Conservation (phyloP, 2,888 invertebrate genomes). For the Athalia cordata region DNA sequence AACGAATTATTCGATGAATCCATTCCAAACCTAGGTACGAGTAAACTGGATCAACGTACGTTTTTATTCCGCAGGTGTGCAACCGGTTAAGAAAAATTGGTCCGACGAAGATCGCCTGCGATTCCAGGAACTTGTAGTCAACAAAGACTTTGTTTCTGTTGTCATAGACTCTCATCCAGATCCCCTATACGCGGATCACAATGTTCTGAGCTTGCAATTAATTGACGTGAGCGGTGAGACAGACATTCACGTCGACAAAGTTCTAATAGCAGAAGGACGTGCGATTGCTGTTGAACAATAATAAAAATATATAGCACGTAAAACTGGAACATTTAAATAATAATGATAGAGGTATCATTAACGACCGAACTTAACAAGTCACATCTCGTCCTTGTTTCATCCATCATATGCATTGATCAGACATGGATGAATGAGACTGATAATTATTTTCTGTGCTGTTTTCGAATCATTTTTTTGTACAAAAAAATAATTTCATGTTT, state of each 20-base stretch:
- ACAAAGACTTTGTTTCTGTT: slow-evolving; percentile 82
- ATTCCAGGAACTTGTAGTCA: slow-evolving; percentile 83
- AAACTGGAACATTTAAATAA: not conserved
- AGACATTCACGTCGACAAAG: slow-evolving; percentile 81
- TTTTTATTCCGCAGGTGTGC: slow-evolving; percentile 73
- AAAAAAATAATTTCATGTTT: too few relatives aligned
- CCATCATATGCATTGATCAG: too few relatives aligned
- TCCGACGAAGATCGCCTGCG: slow-evolving; percentile 83
- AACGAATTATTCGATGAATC: not conserved
- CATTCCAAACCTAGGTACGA: not conserved
- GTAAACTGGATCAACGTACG: not conserved
- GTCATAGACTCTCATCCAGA: slow-evolving; percentile 80
- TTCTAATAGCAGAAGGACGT: slow-evolving; percentile 79
- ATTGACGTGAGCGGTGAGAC: slow-evolving; percentile 82
- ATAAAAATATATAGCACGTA: not conserved
- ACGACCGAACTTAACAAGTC: too few relatives aligned
- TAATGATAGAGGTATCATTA: too few relatives aligned
- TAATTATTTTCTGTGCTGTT: too few relatives aligned
- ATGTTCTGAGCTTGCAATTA: slow-evolving; percentile 80
- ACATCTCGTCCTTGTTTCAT: too few relatives aligned
- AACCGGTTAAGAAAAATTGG: slow-evolving; percentile 80
- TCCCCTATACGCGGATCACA: slow-evolving; percentile 78
- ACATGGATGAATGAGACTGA: too few relatives aligned
- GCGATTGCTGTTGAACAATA: slow-evolving; percentile 67
- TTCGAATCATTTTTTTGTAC: too few relatives aligned